Evolutionary conservation across 2,888 invertebrate genomes (phyloP).

Genomic region (Gryllus longicercus): DNA sequence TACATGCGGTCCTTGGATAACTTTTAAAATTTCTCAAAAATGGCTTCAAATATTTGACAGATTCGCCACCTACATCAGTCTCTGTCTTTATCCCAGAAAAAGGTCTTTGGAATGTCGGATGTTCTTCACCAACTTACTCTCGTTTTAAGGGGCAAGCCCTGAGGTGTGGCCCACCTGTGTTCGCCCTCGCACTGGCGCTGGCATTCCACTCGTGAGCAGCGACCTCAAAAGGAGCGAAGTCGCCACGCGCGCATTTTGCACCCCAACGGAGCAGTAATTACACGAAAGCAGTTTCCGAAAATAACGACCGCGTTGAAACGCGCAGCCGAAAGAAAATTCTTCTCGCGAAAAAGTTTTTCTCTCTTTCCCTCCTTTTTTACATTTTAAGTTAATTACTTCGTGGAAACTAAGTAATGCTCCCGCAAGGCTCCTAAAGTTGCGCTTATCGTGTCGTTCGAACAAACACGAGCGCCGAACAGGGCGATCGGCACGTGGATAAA

Average conservation of each 20-base stretch:
- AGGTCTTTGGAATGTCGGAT: too few species aligned
- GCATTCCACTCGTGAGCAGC: not conserved
- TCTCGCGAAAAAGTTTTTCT: not conserved
- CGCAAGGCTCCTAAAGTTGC: not conserved
- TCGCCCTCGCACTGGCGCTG: too few species aligned
- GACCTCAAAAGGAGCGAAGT: not conserved
- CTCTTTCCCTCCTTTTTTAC: conserved; percentile 6
- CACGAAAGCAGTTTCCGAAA: not conserved
- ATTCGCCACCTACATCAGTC: too few species aligned
- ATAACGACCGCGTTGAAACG: not conserved
- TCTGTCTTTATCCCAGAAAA: too few species aligned
- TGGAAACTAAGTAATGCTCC: conserved; percentile 6
- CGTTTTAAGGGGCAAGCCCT: too few species aligned
- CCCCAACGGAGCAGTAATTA: not conserved
- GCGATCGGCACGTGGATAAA: not conserved
- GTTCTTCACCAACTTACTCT: too few species aligned
- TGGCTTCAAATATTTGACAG: too few species aligned
- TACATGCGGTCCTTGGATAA: too few species aligned
- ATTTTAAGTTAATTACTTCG: conserved; percentile 17
- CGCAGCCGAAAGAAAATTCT: too few species aligned
- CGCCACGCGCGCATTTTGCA: not conserved
- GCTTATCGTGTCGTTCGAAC: conserved; percentile 1
- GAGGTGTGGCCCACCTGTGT: too few species aligned
- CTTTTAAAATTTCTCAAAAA: too few species aligned
- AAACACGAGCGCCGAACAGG: not conserved